phyloP scores from a whole-genome alignment of 2,888 invertebrate species.

The Tetrapedia diversipes region DNA sequence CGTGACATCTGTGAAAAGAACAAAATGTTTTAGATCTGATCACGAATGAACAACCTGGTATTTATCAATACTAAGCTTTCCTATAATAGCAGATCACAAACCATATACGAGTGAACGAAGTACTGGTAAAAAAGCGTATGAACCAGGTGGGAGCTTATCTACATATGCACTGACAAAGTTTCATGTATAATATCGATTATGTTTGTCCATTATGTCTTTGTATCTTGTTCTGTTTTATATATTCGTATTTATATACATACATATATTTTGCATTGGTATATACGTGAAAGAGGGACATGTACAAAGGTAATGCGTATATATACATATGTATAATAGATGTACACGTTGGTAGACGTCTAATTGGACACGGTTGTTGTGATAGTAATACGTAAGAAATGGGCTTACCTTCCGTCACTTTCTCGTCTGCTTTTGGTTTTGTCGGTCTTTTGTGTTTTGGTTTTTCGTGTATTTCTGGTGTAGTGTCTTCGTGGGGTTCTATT shows the following conservation, averaged over 20 bases:
- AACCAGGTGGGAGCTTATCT: conserved; percentile 33
- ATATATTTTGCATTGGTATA: background rate
- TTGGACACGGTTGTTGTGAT: conserved; percentile 50
- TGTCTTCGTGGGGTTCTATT: conserved; percentile 72
- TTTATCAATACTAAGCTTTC: conserved; percentile 25
- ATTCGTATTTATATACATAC: conserved; percentile 37
- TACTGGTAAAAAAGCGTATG: conserved; percentile 19
- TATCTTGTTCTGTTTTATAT: conserved; percentile 54
- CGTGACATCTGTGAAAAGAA: conserved; percentile 69
- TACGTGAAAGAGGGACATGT: conserved; percentile 10
- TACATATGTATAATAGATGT: background rate
- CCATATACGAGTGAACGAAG: conserved; percentile 21
- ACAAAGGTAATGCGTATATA: conserved; percentile 14
- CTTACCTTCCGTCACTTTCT: conserved; percentile 74
- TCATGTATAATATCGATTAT: conserved; percentile 34
- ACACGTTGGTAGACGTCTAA: conserved; percentile 39
- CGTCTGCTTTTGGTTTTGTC: conserved; percentile 74
- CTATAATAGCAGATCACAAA: conserved; percentile 27
- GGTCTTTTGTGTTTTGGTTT: conserved; percentile 77
- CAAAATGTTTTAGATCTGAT: conserved; percentile 42
- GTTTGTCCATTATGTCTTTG: conserved; percentile 65
- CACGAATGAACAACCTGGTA: conserved; percentile 25
- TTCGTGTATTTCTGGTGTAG: conserved; percentile 75
- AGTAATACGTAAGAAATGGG: conserved; percentile 65
- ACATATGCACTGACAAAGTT: conserved; percentile 25